These are phyloP conservation scores for Microcebus tavaratra DNA, from an alignment of 2,113 vertebrate species.

Conservation along the genomic window DNA sequence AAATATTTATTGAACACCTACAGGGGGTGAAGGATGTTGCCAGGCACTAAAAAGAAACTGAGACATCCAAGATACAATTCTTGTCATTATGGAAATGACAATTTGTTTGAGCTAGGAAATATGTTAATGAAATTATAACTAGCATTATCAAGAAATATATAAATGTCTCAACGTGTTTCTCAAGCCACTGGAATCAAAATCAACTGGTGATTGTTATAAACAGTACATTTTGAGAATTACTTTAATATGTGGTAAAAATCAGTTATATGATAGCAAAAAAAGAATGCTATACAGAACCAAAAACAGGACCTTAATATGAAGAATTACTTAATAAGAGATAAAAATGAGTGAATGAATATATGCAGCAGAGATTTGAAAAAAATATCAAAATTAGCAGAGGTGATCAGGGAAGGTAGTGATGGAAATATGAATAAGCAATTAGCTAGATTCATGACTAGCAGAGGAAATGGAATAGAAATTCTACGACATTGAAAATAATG, in stretches of 20 bases:
- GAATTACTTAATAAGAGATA: background rate
- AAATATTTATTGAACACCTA: slow-evolving; percentile 43
- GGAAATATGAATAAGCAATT: slow-evolving; percentile 31
- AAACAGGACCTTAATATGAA: background rate
- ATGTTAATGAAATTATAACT: background rate
- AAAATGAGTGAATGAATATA: background rate
- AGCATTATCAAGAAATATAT: background rate
- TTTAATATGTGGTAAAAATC: background rate
- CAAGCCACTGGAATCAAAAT: background rate
- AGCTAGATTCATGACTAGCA: slow-evolving; percentile 6
- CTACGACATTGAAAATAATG: slow-evolving; percentile 21
- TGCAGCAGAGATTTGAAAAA: background rate
- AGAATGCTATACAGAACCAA: background rate
- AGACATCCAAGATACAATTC: background rate
- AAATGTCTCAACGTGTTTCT: background rate
- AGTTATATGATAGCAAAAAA: background rate
- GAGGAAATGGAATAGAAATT: slow-evolving; percentile 10
- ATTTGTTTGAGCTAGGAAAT: background rate
- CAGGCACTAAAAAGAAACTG: background rate
- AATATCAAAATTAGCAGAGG: background rate
- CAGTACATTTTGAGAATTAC: background rate
- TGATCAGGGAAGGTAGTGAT: background rate
- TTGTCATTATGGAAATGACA: background rate
- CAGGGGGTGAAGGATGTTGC: background rate
- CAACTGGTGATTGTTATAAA: background rate